Base-by-base conservation (phyloP, 2,113 vertebrate genomes). In the Zeus faber region DNA sequence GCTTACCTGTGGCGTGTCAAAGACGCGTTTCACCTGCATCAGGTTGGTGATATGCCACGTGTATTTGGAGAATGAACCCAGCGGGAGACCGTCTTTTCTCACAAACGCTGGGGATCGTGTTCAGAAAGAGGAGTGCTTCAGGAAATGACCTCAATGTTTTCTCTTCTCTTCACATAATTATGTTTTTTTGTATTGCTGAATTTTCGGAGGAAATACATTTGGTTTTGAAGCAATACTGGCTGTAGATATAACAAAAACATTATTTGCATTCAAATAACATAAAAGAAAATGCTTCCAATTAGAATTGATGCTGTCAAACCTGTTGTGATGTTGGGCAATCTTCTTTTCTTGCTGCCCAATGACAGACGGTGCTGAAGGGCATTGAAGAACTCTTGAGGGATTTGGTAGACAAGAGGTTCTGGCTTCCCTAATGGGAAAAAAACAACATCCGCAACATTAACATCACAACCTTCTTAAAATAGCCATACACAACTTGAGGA, bases 11-110 rank as follows among this genome's bases (percentile, higher is more conserved):
- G 91, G 89, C 0, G 92, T 96, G 58, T 95, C 92, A n/a, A 97
- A 94, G 82, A 95, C 93, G 73, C 90, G 92, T 71, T 96, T 95
- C 67, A 96, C 91, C 54, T 96, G 94, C 79, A 89, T 80, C 54
- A 92, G 73, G 46, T 85, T 94, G 60, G 91, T 95, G 87, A 97
- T 92, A 83, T 95, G 93, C 95, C 94, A 96, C 0, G 91, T 94
- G 72, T 93, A 94, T 69, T 94, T 96, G 71, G 92, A 93, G 84
- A 93, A 91, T 5, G 91, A 92, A 51, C 93, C 92, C 58, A 90
- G 73, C 4, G 92, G 92, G 44, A 93, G 86, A 4, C 89, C 90
- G 5, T 95, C 92, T 16, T 88, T 93, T 44, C 88, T 89, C 62
- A 93, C 88, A 63, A 94, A 92, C 5, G 91, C 93, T 96, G 82